Evolutionary conservation across 2,888 invertebrate genomes (phyloP).

Genomic region (Xestia ashworthii): DNA sequence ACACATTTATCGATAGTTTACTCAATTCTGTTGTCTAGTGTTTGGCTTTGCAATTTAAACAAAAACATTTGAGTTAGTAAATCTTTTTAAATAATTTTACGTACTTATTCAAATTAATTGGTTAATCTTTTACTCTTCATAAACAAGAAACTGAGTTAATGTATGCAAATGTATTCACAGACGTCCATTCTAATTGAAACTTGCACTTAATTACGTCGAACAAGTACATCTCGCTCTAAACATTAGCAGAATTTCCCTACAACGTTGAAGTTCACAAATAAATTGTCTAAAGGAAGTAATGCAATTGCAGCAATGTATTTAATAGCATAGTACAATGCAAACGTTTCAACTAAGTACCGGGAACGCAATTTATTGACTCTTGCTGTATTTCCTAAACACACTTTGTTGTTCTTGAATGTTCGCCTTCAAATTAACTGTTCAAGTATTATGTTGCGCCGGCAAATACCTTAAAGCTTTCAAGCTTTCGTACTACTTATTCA

Average conservation of each 20-base stretch:
- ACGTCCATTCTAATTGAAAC: slow-evolving; percentile 39
- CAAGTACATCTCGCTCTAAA: slow-evolving; percentile 34
- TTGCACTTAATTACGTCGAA: slow-evolving; percentile 31
- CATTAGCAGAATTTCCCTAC: slow-evolving; percentile 55
- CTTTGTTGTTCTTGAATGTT: slow-evolving; percentile 69
- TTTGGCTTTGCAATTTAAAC: neutral
- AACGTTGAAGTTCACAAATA: slow-evolving; percentile 62
- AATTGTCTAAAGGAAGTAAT: slow-evolving; percentile 75
- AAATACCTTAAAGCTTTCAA: slow-evolving; percentile 28
- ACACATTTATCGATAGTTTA: slow-evolving; percentile 59
- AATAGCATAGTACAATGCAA: slow-evolving; percentile 76
- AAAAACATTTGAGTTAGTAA: neutral
- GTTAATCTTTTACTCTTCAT: neutral
- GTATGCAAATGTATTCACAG: slow-evolving; percentile 9
- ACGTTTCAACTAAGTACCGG: slow-evolving; percentile 74
- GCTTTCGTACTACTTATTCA: slow-evolving; percentile 10
- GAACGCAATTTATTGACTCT: slow-evolving; percentile 77
- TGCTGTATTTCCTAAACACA: slow-evolving; percentile 71
- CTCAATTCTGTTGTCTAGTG: slow-evolving; percentile 1
- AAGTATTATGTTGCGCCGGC: slow-evolving; percentile 40
- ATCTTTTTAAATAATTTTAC: neutral
- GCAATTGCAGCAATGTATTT: slow-evolving; percentile 79
- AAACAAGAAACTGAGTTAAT: neutral
- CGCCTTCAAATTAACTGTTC: slow-evolving; percentile 52
- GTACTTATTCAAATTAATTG: neutral